Base-by-base conservation (phyloP, 2,888 invertebrate genomes). In the Campoplex capitator region DNA sequence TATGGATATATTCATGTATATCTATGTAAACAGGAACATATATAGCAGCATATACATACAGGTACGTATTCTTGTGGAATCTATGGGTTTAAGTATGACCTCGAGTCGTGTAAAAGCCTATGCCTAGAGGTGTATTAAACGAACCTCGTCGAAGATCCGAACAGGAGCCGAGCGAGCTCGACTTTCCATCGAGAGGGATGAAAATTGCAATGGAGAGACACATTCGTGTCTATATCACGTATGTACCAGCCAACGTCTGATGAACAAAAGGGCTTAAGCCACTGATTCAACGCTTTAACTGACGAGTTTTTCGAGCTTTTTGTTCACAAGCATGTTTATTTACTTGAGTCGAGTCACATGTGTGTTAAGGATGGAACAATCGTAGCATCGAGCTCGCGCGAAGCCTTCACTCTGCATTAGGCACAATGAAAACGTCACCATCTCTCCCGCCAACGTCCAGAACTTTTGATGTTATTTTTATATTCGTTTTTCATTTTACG, bases 41-140 rank as follows among this genome's bases (percentile, higher is more conserved):
- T 62, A 58, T 28, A 7, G 16, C 28, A 38, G 38, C 38, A 75
- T 82, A 74, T 74, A 70, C 42, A 56, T 75, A 16, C n/a, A 32
- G 6, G 62, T 32, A 62, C 56, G 65, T 74, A 70, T 84, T 65
- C 48, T 45, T 38, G 62, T 56, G 77, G 74, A 78, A 70, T 80
- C 71, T 38, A 82, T 79, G 79, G 82, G 75, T 81, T 70, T 65
- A 45, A 84, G 81, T 81, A 81, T 81, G 84, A 86, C 77, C 79
- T 87, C 79, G 82, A 67, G 75, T 71, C 23, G 74, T 74, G 78
- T 62, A 75, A 68, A 71, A 77, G 76, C 70, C 13, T 51, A 45
- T 58, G 80, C 80, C 76, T 68, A 73, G 86, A 77, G 48, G 75
- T 81, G 77, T 77, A 51, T 48, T 45, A 71, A 45, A 56, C 75